A percentile compares a stretch with the other conserved stretches of the same genome.
Evolutionary conservation across 2,888 invertebrate genomes (phyloP).

Genomic region (Rhorus exstirpatorius): DNA sequence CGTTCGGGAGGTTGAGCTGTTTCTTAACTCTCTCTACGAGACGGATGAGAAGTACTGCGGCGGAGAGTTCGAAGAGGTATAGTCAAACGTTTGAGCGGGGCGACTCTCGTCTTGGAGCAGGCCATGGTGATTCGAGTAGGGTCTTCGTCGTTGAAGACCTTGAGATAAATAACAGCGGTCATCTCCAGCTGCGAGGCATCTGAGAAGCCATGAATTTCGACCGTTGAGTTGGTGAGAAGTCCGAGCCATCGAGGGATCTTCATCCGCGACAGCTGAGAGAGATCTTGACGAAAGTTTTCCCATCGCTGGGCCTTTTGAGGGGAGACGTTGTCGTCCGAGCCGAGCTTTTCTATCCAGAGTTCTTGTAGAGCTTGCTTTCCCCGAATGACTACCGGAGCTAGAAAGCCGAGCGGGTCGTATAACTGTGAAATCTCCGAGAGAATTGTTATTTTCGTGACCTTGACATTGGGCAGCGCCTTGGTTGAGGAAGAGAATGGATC

Average conservation of each 20-base stretch:
- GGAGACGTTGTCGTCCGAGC: slow-evolving; percentile 62
- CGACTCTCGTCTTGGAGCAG: slow-evolving; percentile 53
- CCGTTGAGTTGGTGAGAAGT: slow-evolving; percentile 60
- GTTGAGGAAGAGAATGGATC: neutral
- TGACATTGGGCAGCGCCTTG: neutral
- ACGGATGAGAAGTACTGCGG: neutral
- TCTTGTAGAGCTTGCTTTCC: slow-evolving; percentile 29
- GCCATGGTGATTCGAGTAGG: slow-evolving; percentile 23
- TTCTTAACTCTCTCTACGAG: neutral
- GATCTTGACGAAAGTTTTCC: slow-evolving; percentile 38
- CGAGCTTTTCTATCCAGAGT: slow-evolving; percentile 61
- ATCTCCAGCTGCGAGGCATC: slow-evolving; percentile 65
- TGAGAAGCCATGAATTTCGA: slow-evolving; percentile 64
- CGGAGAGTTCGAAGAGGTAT: slow-evolving; percentile 53
- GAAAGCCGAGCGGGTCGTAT: neutral
- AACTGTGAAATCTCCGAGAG: neutral
- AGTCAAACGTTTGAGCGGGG: slow-evolving; percentile 52
- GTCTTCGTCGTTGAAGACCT: slow-evolving; percentile 26
- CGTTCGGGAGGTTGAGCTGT: neutral
- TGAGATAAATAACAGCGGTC: slow-evolving; percentile 56
- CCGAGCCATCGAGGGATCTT: slow-evolving; percentile 63
- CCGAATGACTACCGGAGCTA: neutral
- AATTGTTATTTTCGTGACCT: neutral
- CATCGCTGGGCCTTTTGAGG: slow-evolving; percentile 6
- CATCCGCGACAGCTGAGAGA: slow-evolving; percentile 38